phyloP scores from a whole-genome alignment of 2,888 invertebrate genomes.

The Balanococcus diminutus region DNA sequence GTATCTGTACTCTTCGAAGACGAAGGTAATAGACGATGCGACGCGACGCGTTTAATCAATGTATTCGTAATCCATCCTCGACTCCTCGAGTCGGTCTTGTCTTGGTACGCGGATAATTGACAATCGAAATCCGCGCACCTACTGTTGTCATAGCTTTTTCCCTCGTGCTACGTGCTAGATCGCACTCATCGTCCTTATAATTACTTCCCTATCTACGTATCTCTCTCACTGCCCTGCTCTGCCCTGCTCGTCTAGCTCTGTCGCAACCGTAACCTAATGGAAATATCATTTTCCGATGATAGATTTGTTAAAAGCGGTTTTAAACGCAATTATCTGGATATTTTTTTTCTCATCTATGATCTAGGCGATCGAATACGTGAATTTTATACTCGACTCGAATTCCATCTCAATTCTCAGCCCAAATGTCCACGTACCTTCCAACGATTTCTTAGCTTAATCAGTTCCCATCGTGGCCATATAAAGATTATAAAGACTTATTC shows the following conservation, averaged over 20 bases:
- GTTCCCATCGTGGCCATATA: neutral
- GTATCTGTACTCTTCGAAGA: neutral
- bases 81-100: neutral
- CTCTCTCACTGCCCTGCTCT: too few relatives aligned
- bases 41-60: neutral
- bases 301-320: constrained; percentile 21
- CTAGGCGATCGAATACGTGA: neutral
- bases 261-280: constrained; percentile 2
- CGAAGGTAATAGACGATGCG: neutral
- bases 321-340: neutral
- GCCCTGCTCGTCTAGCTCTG: neutral
- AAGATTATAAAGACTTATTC: neutral
- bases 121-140: neutral
- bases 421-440: neutral
- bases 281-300: constrained; percentile 9
- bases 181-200: neutral
- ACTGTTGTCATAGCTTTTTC: neutral
- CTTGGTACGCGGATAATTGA: neutral
- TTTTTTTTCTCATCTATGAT: neutral
- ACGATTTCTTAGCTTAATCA: neutral
- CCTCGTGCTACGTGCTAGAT: neutral
- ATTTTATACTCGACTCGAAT: neutral
- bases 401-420: too few relatives aligned
- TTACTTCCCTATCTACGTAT: neutral
- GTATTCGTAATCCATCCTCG: neutral